Evolutionary conservation across 2,113 vertebrate species (phyloP).

Genomic region (Anser cygnoides): DNA sequence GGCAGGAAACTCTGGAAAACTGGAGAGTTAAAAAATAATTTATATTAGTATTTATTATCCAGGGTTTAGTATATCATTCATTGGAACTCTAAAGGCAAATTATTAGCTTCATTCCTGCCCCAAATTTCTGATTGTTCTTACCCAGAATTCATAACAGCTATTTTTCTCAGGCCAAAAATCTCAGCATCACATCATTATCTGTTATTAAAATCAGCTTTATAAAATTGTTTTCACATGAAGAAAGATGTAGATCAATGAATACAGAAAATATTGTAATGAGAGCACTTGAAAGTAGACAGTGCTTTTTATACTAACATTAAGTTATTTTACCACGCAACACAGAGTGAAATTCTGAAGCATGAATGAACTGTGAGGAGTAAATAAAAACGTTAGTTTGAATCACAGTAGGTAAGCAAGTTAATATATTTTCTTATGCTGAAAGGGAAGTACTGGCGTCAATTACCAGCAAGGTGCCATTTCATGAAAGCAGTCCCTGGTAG

Average conservation of each 20-base stretch:
- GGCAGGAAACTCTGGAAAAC: background rate
- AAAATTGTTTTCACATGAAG: background rate
- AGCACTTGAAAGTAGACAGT: background rate
- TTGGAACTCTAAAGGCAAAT: constrained; percentile 26
- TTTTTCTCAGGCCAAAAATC: background rate
- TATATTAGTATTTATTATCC: background rate
- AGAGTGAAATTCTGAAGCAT: background rate
- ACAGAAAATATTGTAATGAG: background rate
- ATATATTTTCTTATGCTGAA: background rate
- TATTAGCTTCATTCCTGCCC: background rate
- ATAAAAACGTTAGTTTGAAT: background rate
- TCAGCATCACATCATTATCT: background rate
- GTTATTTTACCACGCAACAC: background rate
- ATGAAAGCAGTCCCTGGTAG: background rate
- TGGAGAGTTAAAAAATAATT: background rate
- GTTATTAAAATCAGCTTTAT: background rate
- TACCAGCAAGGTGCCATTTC: background rate
- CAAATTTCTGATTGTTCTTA: background rate
- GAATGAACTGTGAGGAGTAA: background rate
- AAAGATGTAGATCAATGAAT: background rate
- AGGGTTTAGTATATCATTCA: background rate
- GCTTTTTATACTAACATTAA: background rate
- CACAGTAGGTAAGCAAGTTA: background rate
- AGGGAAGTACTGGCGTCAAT: background rate
- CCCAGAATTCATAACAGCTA: background rate